Conservation (phyloP, 2,888 invertebrate species). For the Cheilosia vulpina region DNA sequence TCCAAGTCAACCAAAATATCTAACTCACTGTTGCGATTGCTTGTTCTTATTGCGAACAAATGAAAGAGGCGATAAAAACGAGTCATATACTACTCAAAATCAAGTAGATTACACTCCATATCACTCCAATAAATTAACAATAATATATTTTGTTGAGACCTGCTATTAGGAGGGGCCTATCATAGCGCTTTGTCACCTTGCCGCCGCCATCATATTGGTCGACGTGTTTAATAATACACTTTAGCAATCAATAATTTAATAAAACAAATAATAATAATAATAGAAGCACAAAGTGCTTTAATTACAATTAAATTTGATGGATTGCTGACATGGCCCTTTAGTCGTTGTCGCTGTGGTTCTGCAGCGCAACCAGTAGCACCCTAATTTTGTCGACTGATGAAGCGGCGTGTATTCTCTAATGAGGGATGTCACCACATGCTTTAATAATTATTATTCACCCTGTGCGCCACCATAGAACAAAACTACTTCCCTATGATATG, state of each 20-base stretch:
- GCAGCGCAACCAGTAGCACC: constrained; percentile 34
- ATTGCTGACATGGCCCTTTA: constrained; percentile 36
- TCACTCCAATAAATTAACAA: constrained; percentile 59
- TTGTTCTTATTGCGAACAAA: constrained; percentile 25
- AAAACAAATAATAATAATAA: constrained; percentile 67
- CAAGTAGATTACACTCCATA: constrained; percentile 63
- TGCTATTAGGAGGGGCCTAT: constrained; percentile 46
- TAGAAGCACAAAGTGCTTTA: constrained; percentile 69
- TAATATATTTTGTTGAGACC: constrained; percentile 56
- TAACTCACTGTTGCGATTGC: constrained; percentile 32
- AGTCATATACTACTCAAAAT: constrained; percentile 43
- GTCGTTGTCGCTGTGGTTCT: constrained; percentile 10
- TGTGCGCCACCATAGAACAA: not conserved
- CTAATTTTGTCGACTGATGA: constrained; percentile 29
- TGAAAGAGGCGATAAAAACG: constrained; percentile 6
- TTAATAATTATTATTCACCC: constrained; percentile 70
- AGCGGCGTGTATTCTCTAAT: constrained; percentile 46
- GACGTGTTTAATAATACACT: constrained; percentile 51
- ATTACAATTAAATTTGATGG: constrained; percentile 70
- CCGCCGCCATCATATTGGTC: not conserved
- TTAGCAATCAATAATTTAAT: constrained; percentile 71
- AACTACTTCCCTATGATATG: not conserved
- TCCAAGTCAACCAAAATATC: constrained; percentile 31
- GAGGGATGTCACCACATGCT: constrained; percentile 55
- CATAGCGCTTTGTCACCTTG: constrained; percentile 13